Base-by-base conservation (phyloP, 2,888 invertebrate species). In the Drosophila quinaria region DNA sequence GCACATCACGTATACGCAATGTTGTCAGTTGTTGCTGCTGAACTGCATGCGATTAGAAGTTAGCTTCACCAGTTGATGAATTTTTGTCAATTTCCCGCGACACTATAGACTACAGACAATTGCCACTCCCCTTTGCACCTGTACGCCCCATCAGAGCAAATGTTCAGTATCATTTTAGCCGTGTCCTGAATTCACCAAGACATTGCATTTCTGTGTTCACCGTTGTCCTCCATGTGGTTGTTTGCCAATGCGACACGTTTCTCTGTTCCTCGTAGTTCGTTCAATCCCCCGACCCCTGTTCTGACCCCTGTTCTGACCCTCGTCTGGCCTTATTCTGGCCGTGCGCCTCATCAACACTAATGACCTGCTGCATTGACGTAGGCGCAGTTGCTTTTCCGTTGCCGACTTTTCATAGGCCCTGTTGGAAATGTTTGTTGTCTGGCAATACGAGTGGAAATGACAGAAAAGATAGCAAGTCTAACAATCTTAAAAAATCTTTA, bases 281-380 rank as follows among this genome's bases (percentile, higher is more conserved):
- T 50, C n/a, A 15, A 4, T 37, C 1, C 9, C 19, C 15, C 46
- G 66, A 25, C 49, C 42, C 56, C 39, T 29, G 58, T 9, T 4
- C n/a, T 47, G 46, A 35, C 19, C 55, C 15, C 39, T 22, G 13
- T 8, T 13, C 4, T 49, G 31, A 15, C 19, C 59, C 50, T 44
- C n/a, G 29, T 64, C 29, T 56, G 52, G 59, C 61, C 49, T 37
- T 61, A 59, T 50, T 64, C 29, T 56, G 52, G 59, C 61, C 49
- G 41, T 63, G 62, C 49, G 56, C 70, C 88, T 84, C 88, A 87
- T 87, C 84, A 84, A 55, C 88, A 70, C 86, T 84, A 84, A 84
- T 84, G 84, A 84, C 86, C 73, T 78, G 82, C 78, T 78, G 88
- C 87, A 87, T 50, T 56, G 55, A 56, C 55, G 55, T 35, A 35